Percentiles rank a stretch among this genome's conserved stretches.
Evolutionary conservation across 2,113 vertebrate genomes (phyloP).

Genomic region (Aleadryas rufinucha): DNA sequence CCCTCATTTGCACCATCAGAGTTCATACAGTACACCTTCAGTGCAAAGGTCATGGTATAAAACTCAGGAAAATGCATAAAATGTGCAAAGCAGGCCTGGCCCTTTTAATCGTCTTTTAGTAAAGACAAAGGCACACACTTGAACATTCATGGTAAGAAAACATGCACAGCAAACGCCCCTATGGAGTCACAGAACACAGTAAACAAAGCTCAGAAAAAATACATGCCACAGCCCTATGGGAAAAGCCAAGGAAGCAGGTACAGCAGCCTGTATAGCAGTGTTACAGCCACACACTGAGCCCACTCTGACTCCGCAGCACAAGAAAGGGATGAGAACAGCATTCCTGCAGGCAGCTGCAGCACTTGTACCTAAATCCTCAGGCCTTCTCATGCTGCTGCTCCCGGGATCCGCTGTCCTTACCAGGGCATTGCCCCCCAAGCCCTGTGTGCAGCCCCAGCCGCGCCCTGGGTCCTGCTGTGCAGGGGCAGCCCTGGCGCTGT

Average conservation of each 20-base stretch:
- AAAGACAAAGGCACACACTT: background rate
- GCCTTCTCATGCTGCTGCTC: background rate
- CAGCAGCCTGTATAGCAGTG: rapidly evolving
- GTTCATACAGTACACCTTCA: background rate
- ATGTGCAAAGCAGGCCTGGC: background rate
- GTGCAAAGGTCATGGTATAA: background rate
- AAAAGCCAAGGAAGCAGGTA: background rate
- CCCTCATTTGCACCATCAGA: no score
- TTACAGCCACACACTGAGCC: rapidly evolving
- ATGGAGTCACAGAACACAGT: rapidly evolving
- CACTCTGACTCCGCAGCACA: background rate
- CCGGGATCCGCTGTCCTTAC: rapidly evolving
- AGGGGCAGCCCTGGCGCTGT: rapidly evolving
- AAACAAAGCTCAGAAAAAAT: background rate
- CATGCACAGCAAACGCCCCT: background rate
- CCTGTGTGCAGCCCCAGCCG: background rate
- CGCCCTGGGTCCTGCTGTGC: background rate
- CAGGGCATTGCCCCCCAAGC: background rate
- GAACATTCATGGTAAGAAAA: background rate
- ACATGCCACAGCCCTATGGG: rapidly evolving
- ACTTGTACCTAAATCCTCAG: rapidly evolving
- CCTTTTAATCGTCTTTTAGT: rapidly evolving
- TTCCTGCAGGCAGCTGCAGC: rapidly evolving
- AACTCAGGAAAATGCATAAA: background rate
- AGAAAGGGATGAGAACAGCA: rapidly evolving